These are phyloP conservation scores for Philereme vetulata DNA, from an alignment of 2,888 invertebrate genomes.

Conservation along the genomic window DNA sequence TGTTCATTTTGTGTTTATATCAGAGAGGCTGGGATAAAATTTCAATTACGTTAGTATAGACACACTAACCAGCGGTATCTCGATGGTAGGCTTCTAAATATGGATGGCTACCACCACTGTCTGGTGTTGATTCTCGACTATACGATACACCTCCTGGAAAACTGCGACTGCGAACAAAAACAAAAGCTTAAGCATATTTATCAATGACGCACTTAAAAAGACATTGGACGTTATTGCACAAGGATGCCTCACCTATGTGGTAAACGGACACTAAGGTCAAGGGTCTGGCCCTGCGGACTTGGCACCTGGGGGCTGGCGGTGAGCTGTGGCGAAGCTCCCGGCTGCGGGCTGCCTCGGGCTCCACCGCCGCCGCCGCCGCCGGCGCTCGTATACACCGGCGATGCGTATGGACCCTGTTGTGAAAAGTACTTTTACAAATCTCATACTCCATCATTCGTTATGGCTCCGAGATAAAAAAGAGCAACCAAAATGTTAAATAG, in stretches of 20 bases:
- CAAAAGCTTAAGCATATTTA: conserved; percentile 36
- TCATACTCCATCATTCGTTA: conserved; percentile 25
- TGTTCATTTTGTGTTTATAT: conserved; percentile 3
- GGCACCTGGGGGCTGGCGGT: conserved; percentile 95
- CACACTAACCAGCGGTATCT: conserved; percentile 88
- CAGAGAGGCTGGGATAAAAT: not conserved
- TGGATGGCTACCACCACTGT: conserved; percentile 93
- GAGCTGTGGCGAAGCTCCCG: conserved; percentile 91
- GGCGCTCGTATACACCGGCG: conserved; percentile 90
- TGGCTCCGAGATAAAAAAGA: conserved; percentile 26
- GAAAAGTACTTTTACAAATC: conserved; percentile 58
- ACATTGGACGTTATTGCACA: conserved; percentile 8
- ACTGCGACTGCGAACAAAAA: conserved; percentile 75
- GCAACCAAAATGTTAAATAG: conserved; percentile 31
- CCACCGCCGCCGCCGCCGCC: conserved; percentile 88
- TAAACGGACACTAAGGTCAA: conserved; percentile 94
- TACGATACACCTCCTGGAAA: conserved; percentile 88
- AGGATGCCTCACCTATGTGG: conserved; percentile 89
- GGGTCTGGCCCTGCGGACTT: conserved; percentile 95
- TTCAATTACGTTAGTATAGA: not conserved
- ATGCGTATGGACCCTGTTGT: conserved; percentile 89
- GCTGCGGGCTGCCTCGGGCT: conserved; percentile 91
- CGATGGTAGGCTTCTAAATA: conserved; percentile 93
- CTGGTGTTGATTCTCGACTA: conserved; percentile 94
- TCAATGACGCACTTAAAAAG: conserved; percentile 2